These are phyloP conservation scores for Platysternon megacephalum DNA, from an alignment of 2,113 vertebrate species.

Conservation along the genomic window DNA sequence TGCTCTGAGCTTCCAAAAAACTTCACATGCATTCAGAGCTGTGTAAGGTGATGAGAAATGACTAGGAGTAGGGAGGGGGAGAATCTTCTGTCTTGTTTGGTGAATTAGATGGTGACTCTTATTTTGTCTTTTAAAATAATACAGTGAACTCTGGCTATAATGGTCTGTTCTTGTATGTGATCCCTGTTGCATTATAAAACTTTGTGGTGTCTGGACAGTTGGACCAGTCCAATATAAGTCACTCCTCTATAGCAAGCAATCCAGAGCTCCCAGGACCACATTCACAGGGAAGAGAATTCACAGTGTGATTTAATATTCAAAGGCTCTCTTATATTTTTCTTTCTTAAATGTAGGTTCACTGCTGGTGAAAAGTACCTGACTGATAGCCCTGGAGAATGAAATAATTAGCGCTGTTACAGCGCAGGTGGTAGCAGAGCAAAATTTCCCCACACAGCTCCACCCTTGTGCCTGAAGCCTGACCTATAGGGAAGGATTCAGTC, in stretches of 20 bases:
- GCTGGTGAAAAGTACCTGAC: not conserved
- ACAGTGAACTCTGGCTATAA: not conserved
- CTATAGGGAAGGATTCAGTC: not conserved
- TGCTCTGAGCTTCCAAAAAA: not conserved
- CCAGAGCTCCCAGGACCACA: not conserved
- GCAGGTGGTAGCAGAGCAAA: not conserved
- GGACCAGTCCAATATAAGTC: accelerated
- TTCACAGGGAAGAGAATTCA: not conserved
- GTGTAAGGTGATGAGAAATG: accelerated
- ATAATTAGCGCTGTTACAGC: not conserved
- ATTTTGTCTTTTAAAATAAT: not conserved
- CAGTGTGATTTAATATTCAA: not conserved
- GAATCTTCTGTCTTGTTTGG: not conserved
- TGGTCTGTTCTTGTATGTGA: accelerated
- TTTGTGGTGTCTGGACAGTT: not conserved
- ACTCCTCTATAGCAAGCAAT: not conserved
- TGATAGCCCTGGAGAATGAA: not conserved
- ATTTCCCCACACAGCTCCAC: not conserved
- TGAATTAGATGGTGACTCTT: not conserved
- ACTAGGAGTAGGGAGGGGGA: not conserved
- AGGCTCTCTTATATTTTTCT: not conserved
- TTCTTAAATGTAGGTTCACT: not conserved
- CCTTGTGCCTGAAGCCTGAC: not conserved
- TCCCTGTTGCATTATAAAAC: not conserved
- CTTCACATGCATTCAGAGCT: not conserved